A percentile compares a stretch with the other conserved stretches of the same genome.
phyloP scores from a whole-genome alignment of 2,888 invertebrate genomes.

The Branchipolynoe longqiensis region DNA sequence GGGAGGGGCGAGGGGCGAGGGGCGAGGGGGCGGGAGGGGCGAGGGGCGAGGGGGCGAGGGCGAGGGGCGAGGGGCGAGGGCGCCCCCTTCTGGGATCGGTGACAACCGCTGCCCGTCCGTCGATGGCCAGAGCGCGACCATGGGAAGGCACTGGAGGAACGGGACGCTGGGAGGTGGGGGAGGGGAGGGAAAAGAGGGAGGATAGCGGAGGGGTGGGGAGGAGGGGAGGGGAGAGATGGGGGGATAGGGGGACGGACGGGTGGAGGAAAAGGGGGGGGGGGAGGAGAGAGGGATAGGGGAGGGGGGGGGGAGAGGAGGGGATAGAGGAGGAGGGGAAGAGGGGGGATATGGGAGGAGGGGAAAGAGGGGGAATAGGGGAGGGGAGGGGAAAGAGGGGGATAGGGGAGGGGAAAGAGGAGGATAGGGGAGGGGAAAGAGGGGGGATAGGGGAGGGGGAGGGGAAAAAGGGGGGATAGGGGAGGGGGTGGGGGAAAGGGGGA shows the following conservation, averaged over 20 bases:
- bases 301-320: background rate
- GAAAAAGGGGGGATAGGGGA: background rate
- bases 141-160: background rate
- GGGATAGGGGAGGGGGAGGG: background rate
- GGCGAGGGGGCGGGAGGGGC: too few relatives aligned
- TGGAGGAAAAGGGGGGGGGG: background rate
- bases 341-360: background rate
- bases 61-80: too few relatives aligned
- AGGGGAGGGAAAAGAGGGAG: background rate
- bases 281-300: background rate
- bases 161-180: background rate
- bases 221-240: background rate
- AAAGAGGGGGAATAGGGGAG: background rate
- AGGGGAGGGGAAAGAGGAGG: background rate
- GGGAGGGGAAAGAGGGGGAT: background rate
- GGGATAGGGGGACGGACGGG: background rate
- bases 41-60: too few relatives aligned
- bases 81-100: too few relatives aligned
- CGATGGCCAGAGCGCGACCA: background rate
- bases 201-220: background rate
- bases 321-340: background rate
- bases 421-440: background rate
- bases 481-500: background rate
- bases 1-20: too few relatives aligned
- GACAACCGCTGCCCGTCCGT: too few relatives aligned